phyloP scores from a whole-genome alignment of 2,113 vertebrate species.

The Noctilio leporinus region DNA sequence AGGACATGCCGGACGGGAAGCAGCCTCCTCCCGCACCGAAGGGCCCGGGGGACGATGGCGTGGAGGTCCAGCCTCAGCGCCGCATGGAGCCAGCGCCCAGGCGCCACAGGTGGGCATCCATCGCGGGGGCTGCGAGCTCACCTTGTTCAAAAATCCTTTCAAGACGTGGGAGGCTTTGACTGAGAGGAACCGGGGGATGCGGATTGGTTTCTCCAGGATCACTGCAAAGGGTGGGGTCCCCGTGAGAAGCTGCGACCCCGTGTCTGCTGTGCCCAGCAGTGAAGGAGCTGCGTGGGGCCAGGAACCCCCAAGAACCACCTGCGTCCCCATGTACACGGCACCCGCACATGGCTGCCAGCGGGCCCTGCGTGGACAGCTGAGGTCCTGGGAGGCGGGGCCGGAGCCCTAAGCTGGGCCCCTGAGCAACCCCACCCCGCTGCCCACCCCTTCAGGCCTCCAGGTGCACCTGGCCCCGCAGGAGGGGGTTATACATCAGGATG shows the following conservation, averaged over 20 bases:
- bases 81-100: not conserved
- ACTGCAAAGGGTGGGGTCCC: not conserved
- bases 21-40: accelerated
- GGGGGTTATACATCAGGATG: too few relatives aligned
- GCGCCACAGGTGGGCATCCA: accelerated
- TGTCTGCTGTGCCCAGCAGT: accelerated
- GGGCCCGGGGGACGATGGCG: too few relatives aligned
- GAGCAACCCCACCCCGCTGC: not conserved
- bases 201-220: slow-evolving; percentile 98
- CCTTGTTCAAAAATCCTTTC: slow-evolving; percentile 99
- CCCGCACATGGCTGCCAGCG: not conserved
- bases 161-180: slow-evolving; percentile 98
- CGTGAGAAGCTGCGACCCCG: accelerated
- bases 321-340: accelerated
- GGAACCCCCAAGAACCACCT: accelerated
- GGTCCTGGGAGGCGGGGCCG: accelerated
- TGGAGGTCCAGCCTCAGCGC: not conserved
- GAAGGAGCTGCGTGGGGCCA: not conserved
- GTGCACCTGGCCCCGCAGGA: accelerated
- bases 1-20: not conserved
- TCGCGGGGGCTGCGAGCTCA: slow-evolving; percentile 53
- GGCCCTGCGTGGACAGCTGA: accelerated
- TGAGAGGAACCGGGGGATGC: slow-evolving; percentile 97
- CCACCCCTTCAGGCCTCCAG: too few relatives aligned
- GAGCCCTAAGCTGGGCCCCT: too few relatives aligned